phyloP scores from a whole-genome alignment of 2,797 vertebrate genomes.

The Limnodromus scolopaceus region DNA sequence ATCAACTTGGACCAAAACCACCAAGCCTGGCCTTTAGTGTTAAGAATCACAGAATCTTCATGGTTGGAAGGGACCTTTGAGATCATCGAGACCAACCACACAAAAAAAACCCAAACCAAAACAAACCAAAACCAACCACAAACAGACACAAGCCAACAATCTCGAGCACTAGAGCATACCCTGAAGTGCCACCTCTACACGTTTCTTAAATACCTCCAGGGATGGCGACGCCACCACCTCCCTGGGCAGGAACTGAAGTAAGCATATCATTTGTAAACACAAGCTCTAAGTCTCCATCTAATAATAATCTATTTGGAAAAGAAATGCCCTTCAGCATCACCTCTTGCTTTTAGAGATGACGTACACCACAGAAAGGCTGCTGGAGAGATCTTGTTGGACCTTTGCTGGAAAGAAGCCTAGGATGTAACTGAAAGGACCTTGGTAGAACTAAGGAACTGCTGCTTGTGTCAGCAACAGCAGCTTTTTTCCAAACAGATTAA shows the following conservation, averaged over 20 bases:
- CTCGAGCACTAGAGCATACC: no score
- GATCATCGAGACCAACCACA: no score
- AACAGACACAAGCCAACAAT: no score
- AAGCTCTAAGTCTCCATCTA: neutral
- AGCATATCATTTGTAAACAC: neutral
- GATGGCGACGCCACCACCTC: no score
- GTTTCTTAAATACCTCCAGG: no score
- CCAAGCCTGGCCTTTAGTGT: neutral
- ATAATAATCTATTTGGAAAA: neutral
- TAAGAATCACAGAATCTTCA: neutral
- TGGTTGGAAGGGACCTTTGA: no score
- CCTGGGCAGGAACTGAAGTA: neutral
- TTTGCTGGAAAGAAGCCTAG: neutral
- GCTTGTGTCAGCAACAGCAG: neutral
- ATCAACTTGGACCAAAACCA: neutral
- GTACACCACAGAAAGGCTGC: neutral
- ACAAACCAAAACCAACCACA: no score
- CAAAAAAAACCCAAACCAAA: no score
- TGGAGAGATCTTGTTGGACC: neutral
- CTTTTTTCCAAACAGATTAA: neutral
- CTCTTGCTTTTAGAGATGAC: neutral
- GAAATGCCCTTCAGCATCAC: neutral
- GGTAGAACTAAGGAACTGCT: neutral
- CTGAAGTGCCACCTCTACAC: no score
- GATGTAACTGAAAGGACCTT: neutral